A percentile compares a stretch with the other conserved stretches of the same genome.
phyloP scores from a whole-genome alignment of 2,797 vertebrate genomes.

The Periparus ater region DNA sequence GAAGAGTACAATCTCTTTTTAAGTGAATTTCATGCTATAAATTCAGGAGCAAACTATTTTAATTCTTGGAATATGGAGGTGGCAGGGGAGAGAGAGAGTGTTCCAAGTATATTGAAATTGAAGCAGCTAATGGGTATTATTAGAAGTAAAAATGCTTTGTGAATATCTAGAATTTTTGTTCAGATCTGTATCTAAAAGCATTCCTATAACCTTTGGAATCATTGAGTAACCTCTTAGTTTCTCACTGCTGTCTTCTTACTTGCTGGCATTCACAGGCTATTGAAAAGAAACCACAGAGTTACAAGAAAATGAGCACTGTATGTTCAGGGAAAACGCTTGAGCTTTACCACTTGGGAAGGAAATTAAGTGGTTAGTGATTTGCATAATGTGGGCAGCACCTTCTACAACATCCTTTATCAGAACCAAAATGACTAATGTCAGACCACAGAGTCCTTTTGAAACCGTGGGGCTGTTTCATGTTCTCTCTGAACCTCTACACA shows the following conservation, averaged over 20 bases:
- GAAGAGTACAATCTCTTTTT: neutral
- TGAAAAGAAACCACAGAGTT: constrained; percentile 51
- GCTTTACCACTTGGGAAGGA: constrained; percentile 40
- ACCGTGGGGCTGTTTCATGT: constrained; percentile 23
- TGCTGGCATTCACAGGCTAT: neutral
- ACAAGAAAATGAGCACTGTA: constrained; percentile 57
- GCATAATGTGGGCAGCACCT: constrained; percentile 32
- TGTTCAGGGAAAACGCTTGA: constrained; percentile 45
- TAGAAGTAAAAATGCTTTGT: constrained; percentile 60
- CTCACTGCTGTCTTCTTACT: constrained; percentile 29
- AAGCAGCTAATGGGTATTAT: constrained; percentile 27
- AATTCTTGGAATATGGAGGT: constrained; percentile 6
- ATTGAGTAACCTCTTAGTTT: constrained; percentile 50
- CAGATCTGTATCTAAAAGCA: constrained; percentile 40
- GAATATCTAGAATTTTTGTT: constrained; percentile 46
- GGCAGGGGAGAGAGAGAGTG: neutral
- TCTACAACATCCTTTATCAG: constrained; percentile 48
- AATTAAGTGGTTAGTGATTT: constrained; percentile 57
- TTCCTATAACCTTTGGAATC: constrained; percentile 52
- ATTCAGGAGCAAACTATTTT: neutral
- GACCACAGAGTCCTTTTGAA: constrained; percentile 38
- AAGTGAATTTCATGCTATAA: neutral
- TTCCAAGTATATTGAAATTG: constrained; percentile 41
- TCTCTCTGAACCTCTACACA: constrained; percentile 42
- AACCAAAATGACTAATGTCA: constrained; percentile 64